phyloP scores from a whole-genome alignment of 30 jellyfish, hydroid and myxozoan genomes.

The Cassiopea andromeda region DNA sequence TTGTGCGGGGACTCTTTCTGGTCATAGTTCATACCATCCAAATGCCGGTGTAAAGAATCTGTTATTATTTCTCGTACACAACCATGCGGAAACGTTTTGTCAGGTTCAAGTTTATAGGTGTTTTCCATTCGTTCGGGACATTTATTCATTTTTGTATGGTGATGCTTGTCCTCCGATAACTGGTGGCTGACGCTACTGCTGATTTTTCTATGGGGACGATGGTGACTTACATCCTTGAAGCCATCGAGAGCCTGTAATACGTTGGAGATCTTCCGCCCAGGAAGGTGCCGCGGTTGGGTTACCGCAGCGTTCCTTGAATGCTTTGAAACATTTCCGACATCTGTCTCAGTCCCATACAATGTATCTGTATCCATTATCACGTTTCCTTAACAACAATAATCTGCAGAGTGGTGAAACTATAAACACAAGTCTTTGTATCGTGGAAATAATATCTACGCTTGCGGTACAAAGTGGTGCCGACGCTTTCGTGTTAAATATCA shows the following conservation, averaged over 20 bases:
- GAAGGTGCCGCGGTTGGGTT: constrained; percentile 22
- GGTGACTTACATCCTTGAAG: constrained; percentile 50
- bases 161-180: background rate
- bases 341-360: constrained; percentile 10
- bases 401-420: background rate
- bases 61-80: constrained; percentile 38
- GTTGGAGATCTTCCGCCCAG: constrained; percentile 55
- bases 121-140: constrained; percentile 33
- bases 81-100: constrained; percentile 57
- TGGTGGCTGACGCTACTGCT: constrained; percentile 16
- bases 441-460: background rate
- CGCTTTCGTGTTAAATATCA: background rate
- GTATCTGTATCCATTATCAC: constrained; percentile 62
- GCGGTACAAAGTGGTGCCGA: background rate
- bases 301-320: constrained; percentile 24
- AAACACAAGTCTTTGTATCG: background rate
- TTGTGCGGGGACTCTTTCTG: constrained; percentile 35
- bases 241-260: constrained; percentile 42
- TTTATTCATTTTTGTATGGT: background rate
- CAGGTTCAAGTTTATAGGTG: constrained; percentile 71
- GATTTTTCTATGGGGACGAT: constrained; percentile 28
- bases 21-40: constrained; percentile 44
- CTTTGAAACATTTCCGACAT: constrained; percentile 26
- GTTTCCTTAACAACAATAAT: constrained; percentile 60
- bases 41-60: constrained; percentile 43